These are phyloP conservation scores for Zhengitettix transpicula DNA, from an alignment of 2,888 invertebrate species.

Conservation along the genomic window DNA sequence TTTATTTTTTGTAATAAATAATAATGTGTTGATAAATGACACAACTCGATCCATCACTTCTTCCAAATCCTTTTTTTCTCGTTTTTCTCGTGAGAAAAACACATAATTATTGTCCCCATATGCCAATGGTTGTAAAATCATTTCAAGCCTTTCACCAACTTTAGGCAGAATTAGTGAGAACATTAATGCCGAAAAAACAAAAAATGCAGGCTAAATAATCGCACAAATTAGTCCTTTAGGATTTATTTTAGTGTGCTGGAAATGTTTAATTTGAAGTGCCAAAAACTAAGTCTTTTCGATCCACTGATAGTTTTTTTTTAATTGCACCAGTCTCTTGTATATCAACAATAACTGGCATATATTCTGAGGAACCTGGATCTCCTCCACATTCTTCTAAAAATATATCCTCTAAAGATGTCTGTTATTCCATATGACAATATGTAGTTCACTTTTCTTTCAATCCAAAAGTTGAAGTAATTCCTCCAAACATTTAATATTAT, in stretches of 20 bases:
- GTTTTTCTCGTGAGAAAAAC: conserved; percentile 23
- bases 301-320: neutral
- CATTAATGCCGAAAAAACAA: conserved; percentile 32
- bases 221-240: conserved; percentile 34
- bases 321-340: too few relatives aligned
- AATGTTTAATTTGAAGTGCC: conserved; percentile 30
- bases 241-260: conserved; percentile 33
- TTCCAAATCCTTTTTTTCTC: too few relatives aligned
- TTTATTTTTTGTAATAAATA: too few relatives aligned
- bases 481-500: conserved; percentile 15
- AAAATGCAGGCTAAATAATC: conserved; percentile 35
- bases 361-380: too few relatives aligned
- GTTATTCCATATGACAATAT: conserved; percentile 37
- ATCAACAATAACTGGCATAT: too few relatives aligned
- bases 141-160: conserved; percentile 26
- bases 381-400: too few relatives aligned
- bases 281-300: conserved; percentile 18
- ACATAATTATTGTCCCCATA: conserved; percentile 17
- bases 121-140: conserved; percentile 21
- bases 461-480: conserved; percentile 25
- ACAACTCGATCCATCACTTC: too few relatives aligned
- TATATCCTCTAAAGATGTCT: conserved; percentile 37
- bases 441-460: conserved; percentile 20
- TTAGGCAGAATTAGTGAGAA: conserved; percentile 30
- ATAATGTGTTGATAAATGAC: too few relatives aligned